Evolutionary conservation across 2,797 vertebrate species (phyloP).

Genomic region (Mus spretus): DNA sequence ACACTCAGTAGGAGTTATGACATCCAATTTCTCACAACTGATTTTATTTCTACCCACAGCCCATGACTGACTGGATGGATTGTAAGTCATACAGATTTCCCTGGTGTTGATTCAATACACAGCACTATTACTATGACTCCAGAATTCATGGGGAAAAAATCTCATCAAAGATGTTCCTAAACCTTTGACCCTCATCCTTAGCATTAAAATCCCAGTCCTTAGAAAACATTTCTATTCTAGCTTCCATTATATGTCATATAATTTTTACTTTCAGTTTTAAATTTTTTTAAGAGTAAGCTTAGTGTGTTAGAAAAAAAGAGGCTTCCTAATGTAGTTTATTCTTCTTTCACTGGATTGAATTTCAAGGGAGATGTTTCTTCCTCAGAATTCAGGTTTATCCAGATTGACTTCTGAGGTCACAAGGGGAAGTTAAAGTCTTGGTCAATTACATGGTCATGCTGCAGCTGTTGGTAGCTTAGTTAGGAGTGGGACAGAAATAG

Average conservation of each 20-base stretch:
- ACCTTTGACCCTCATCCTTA: not conserved
- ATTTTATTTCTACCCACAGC: not conserved
- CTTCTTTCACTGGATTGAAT: not conserved
- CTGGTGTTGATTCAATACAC: not conserved
- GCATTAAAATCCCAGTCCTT: not conserved
- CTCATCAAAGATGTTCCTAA: not conserved
- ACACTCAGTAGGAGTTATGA: not conserved
- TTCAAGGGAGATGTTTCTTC: not conserved
- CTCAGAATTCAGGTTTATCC: not conserved
- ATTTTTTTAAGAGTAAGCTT: not conserved
- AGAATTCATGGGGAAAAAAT: not conserved
- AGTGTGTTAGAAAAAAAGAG: not conserved
- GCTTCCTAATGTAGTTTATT: not conserved
- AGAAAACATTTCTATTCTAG: not conserved
- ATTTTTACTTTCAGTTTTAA: conserved; percentile 16
- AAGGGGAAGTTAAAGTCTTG: not conserved
- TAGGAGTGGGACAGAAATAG: not conserved
- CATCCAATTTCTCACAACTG: not conserved
- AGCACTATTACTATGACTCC: not conserved
- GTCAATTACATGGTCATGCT: not conserved
- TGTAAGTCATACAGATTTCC: not conserved
- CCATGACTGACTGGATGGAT: not conserved
- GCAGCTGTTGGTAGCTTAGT: not conserved
- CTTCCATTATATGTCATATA: not conserved
- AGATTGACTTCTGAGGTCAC: not conserved